phyloP scores from a whole-genome alignment of 2,888 invertebrate species.

The Oscheius onirici region DNA sequence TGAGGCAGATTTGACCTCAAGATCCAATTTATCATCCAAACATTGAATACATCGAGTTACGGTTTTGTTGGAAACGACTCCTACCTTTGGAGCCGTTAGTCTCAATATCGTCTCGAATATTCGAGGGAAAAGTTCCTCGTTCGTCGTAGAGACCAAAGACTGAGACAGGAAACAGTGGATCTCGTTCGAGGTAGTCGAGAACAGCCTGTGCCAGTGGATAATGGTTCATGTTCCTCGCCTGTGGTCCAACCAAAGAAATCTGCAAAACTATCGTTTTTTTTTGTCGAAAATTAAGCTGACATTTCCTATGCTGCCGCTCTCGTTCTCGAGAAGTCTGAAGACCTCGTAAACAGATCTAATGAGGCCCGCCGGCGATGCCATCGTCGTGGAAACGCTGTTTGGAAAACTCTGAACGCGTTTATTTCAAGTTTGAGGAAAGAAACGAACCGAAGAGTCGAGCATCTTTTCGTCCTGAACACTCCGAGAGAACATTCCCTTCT shows the following conservation, averaged over 20 bases:
- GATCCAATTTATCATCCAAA: too few species aligned
- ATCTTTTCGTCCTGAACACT: slow-evolving; percentile 32
- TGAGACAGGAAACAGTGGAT: neutral
- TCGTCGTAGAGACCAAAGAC: slow-evolving; percentile 22
- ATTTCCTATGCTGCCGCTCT: neutral
- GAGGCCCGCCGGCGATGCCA: slow-evolving; percentile 28
- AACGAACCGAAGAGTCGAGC: slow-evolving; percentile 21
- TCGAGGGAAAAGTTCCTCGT: slow-evolving; percentile 16
- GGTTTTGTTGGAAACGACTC: too few species aligned
- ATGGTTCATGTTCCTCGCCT: slow-evolving; percentile 17
- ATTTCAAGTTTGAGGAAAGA: too few species aligned
- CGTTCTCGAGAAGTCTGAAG: neutral
- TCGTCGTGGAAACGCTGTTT: slow-evolving; percentile 14
- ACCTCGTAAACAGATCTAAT: slow-evolving; percentile 17
- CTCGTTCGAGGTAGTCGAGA: slow-evolving; percentile 23
- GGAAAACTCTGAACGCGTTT: slow-evolving; percentile 26
- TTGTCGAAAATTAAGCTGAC: neutral
- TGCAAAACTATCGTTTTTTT: neutral
- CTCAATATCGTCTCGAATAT: slow-evolving; percentile 8
- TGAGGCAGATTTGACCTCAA: too few species aligned
- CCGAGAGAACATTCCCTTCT: slow-evolving; percentile 49
- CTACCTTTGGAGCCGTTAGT: slow-evolving; percentile 25
- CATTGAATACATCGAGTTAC: too few species aligned
- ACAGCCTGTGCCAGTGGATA: slow-evolving; percentile 31
- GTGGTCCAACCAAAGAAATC: slow-evolving; percentile 28